Evolutionary conservation across 2,888 invertebrate species (phyloP).

Genomic region (Siphlonurus alternatus): DNA sequence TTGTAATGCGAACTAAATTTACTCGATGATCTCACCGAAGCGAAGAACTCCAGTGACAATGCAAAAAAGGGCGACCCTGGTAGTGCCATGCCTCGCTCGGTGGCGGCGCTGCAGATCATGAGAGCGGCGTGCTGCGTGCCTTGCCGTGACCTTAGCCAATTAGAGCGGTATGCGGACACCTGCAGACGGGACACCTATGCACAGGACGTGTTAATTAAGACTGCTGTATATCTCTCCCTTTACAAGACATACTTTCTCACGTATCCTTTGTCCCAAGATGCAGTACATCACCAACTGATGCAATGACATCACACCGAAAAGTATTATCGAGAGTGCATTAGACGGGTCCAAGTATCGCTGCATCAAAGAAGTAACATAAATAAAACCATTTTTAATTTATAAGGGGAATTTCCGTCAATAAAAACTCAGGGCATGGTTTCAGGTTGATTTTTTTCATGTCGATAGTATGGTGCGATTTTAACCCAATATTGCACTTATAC

Average conservation of each 20-base stretch:
- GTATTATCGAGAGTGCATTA: background rate
- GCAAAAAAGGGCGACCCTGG: background rate
- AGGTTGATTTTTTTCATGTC: too few relatives aligned
- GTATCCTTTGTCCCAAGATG: background rate
- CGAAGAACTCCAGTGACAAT: background rate
- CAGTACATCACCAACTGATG: background rate
- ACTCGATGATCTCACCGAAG: background rate
- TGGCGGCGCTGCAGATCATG: background rate
- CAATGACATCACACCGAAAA: background rate
- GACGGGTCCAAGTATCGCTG: background rate
- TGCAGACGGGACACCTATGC: background rate
- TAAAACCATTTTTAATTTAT: too few relatives aligned
- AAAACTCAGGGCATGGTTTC: too few relatives aligned
- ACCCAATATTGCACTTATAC: too few relatives aligned
- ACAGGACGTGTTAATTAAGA: too few relatives aligned
- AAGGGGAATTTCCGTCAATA: too few relatives aligned
- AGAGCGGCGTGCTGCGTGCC: background rate
- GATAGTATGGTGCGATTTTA: too few relatives aligned
- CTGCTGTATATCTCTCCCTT: too few relatives aligned
- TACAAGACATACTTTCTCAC: background rate
- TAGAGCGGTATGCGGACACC: background rate
- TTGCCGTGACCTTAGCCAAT: background rate
- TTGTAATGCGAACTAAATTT: too few relatives aligned
- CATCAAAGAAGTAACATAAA: background rate
- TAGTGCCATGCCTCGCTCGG: background rate